phyloP scores from a whole-genome alignment of 2,113 vertebrate genomes.

The Columbina picui region DNA sequence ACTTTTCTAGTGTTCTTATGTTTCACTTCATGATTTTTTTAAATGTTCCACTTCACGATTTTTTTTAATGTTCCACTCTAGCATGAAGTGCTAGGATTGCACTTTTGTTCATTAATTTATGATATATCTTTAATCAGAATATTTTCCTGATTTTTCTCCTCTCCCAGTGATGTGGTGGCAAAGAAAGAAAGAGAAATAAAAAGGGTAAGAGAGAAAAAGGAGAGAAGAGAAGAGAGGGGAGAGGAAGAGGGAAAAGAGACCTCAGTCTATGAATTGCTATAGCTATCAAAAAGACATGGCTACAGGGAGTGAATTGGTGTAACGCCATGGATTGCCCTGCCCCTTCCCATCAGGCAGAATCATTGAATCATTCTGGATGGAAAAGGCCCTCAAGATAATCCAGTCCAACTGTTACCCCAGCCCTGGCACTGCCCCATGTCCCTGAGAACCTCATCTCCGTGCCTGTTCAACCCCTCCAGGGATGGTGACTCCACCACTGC shows the following conservation, averaged over 20 bases:
- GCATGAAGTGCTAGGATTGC: slow-evolving; percentile 51
- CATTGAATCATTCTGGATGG: no score
- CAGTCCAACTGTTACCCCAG: no score
- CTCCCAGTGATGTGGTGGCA: not conserved
- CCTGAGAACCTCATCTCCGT: no score
- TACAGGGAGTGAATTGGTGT: not conserved
- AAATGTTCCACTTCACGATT: slow-evolving; percentile 60
- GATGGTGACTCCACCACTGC: no score
- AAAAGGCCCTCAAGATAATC: no score
- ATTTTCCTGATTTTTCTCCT: slow-evolving; percentile 38
- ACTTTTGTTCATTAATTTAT: slow-evolving; percentile 66
- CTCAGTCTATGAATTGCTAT: not conserved
- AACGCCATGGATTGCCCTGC: no score
- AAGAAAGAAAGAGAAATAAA: slow-evolving; percentile 18
- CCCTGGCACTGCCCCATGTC: no score
- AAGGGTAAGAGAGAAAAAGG: not conserved
- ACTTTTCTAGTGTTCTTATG: slow-evolving; percentile 72
- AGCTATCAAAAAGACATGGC: not conserved
- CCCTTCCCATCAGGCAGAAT: not conserved
- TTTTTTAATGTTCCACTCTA: slow-evolving; percentile 54
- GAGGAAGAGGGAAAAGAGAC: no score
- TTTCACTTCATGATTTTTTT: slow-evolving; percentile 64
- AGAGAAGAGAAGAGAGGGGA: no score
- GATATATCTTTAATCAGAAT: slow-evolving; percentile 68
- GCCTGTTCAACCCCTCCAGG: no score